Base-by-base conservation (phyloP, 2,888 invertebrate species). In the Ophraella communa region DNA sequence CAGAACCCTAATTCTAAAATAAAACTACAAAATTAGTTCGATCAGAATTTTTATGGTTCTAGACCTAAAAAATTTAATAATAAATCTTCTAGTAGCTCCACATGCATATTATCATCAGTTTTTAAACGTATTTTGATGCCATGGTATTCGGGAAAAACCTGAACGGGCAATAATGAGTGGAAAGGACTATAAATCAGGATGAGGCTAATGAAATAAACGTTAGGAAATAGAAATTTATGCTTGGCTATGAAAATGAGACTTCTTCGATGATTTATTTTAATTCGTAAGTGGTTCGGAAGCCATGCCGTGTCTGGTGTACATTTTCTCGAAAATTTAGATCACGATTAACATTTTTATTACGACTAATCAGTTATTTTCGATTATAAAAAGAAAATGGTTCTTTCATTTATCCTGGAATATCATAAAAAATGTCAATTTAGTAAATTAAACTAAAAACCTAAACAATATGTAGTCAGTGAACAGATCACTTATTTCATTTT, bases 151-250 rank as follows among this genome's bases (percentile, higher is more conserved):
- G 27, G 14, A 39, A 51, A 51, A 51, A 51, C 8, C 17, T 5
- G 17, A 27, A 17, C 27, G 17, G 39, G 42, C 52, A 60, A 60
- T 60, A 60, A 60, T 60, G 52, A 60, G 52, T 52, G 20, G 27
- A 44, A 59, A 59, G 42, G 27, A 42, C 52, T 4, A 65, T 65
- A 62, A 65, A 65, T 65, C 62, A 62, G 53, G 62, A 49, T 52
- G 58, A 57, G 52, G 14, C 62, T 65, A 65, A 65, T 61, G 61
- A 55, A 65, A 65, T 65, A 58, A 65, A 57, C 58, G 49, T 39
- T 53, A 52, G 58, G 62, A 65, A 52, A 65, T 65, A 57, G 58
- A 53, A 65, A 65, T 65, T 62, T 65, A 65, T 54, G 65, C 51
- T 17, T 21, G 39, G 53, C 58, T 62, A 65, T 65, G 62, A 65